phyloP scores from a whole-genome alignment of 2,113 vertebrate species.

The Lethenteron camtschaticum region DNA sequence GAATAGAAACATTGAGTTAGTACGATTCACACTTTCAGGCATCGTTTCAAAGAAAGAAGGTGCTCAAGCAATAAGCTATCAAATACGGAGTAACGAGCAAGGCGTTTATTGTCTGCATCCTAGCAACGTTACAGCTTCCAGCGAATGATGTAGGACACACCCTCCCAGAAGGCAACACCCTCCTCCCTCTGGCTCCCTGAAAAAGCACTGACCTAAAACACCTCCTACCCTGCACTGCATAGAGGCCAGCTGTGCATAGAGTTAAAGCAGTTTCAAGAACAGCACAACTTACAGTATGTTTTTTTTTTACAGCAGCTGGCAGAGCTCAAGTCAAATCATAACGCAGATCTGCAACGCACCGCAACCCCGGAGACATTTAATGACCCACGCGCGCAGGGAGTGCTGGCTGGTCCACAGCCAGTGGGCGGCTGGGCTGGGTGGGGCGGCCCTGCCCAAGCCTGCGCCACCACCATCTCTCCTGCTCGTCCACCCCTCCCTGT shows the following conservation, averaged over 20 bases:
- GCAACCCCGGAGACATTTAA: not conserved
- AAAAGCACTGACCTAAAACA: not conserved
- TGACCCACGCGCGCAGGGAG: not conserved
- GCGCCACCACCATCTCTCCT: not conserved
- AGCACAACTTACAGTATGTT: too few species aligned
- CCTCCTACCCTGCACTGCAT: slow-evolving; percentile 2
- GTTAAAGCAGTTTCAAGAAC: not conserved
- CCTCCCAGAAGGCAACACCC: not conserved
- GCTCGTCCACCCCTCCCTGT: slow-evolving; percentile 14
- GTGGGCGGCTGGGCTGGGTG: not conserved
- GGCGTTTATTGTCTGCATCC: not conserved
- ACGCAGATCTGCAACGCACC: not conserved
- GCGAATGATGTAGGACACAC: not conserved
- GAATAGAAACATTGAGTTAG: slow-evolving; percentile 1
- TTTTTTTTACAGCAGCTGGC: slow-evolving; percentile 2
- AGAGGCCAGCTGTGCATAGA: slow-evolving; percentile 5
- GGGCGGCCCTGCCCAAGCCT: not conserved
- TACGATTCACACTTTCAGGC: too few species aligned
- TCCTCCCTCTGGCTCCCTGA: not conserved
- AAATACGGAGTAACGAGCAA: not conserved
- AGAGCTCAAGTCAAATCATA: not conserved
- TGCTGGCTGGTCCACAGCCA: not conserved
- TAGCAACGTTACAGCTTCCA: slow-evolving; percentile 1
- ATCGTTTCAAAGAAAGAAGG: too few species aligned
- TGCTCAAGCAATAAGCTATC: not conserved